Conservation (phyloP, 2,113 vertebrate species). For the Psilopsiagon aurifrons region DNA sequence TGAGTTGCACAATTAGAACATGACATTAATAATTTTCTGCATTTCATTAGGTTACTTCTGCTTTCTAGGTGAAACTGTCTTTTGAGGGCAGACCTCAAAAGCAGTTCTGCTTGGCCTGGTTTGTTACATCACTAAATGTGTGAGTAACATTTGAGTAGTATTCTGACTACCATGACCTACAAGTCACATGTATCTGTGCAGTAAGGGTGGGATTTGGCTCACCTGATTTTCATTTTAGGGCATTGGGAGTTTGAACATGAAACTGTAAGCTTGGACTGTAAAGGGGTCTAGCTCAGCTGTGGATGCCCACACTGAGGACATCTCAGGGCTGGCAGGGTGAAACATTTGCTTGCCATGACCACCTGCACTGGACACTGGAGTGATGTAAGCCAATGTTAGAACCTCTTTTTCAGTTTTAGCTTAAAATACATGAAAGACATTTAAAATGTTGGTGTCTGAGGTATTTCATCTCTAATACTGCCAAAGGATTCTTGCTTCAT, state of each 20-base stretch:
- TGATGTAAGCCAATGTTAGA: background rate
- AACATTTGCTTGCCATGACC: background rate
- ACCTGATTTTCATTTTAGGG: background rate
- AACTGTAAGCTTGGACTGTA: background rate
- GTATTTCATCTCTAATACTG: background rate
- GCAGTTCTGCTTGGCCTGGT: background rate
- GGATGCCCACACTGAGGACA: background rate
- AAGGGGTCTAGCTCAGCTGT: background rate
- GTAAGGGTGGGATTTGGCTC: background rate
- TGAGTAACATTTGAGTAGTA: background rate
- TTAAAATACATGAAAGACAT: background rate
- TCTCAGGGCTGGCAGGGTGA: background rate
- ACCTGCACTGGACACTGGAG: background rate
- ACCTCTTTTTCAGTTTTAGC: background rate
- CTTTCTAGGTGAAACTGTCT: background rate
- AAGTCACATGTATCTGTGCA: fast-evolving
- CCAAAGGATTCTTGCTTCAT: background rate
- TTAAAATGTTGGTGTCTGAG: background rate
- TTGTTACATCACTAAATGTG: background rate
- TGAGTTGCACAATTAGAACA: background rate
- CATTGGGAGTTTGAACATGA: background rate
- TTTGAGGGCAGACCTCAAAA: background rate
- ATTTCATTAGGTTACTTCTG: background rate
- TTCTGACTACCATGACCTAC: background rate
- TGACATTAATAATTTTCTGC: background rate